Evolutionary conservation across 2,797 vertebrate genomes (phyloP).

Genomic region (Rhynchotus rufescens): DNA sequence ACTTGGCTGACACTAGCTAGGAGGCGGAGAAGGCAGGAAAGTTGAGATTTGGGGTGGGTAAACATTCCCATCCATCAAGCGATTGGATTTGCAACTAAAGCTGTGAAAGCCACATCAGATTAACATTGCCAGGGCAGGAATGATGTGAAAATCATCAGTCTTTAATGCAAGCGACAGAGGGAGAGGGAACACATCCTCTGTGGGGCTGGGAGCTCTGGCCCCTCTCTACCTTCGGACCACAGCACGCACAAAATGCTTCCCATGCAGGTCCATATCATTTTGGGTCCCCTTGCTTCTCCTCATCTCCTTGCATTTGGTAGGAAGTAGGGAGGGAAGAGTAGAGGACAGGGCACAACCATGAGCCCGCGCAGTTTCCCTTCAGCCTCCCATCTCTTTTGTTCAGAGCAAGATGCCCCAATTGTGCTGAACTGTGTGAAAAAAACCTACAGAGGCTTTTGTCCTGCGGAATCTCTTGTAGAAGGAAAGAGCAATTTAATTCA

Average conservation of each 20-base stretch:
- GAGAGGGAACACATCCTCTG: background rate
- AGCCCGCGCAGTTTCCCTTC: background rate
- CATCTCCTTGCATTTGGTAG: background rate
- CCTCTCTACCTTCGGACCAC: background rate
- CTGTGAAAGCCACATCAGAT: constrained; percentile 50
- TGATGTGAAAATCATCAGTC: constrained; percentile 19
- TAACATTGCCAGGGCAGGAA: background rate
- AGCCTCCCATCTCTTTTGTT: background rate
- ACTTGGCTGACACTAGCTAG: constrained; percentile 53
- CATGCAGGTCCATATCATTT: background rate
- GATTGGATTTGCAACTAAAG: constrained; percentile 59
- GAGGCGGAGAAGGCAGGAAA: constrained; percentile 41
- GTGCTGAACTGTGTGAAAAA: constrained; percentile 8
- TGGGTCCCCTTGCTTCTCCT: background rate
- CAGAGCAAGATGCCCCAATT: background rate
- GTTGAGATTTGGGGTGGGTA: constrained; percentile 67
- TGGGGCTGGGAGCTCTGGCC: background rate
- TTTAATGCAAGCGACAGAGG: constrained; percentile 19
- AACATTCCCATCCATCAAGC: constrained; percentile 52
- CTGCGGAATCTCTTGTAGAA: background rate
- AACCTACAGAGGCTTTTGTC: background rate
- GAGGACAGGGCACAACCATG: background rate
- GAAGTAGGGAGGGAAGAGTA: background rate
- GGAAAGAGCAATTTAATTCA: constrained; percentile 39
- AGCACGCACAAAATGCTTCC: background rate